phyloP scores from a whole-genome alignment of 2,113 vertebrate species.

The Progne subis region DNA sequence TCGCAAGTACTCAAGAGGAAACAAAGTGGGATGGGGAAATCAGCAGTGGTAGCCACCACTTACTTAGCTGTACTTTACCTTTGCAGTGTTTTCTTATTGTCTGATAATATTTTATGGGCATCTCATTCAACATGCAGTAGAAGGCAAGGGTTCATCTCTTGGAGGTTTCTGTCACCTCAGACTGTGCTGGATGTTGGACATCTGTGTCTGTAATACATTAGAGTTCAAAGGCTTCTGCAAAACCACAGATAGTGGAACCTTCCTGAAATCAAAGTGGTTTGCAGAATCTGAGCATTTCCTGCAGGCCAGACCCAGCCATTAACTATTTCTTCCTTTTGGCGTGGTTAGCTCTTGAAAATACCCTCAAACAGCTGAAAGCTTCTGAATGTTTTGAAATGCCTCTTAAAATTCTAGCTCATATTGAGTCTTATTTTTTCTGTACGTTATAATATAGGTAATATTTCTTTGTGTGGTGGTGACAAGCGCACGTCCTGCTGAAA shows the following conservation, averaged over 20 bases:
- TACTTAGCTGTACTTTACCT: not conserved
- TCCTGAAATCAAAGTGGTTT: not conserved
- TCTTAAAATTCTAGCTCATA: not conserved
- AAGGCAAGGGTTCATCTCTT: not conserved
- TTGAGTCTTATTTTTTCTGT: not conserved
- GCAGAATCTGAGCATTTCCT: not conserved
- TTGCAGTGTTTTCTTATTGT: not conserved
- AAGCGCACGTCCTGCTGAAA: not conserved
- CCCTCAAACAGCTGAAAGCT: not conserved
- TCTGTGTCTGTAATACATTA: not conserved
- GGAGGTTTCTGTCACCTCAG: not conserved
- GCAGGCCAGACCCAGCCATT: not conserved
- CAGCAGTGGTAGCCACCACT: not conserved
- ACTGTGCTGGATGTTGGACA: not conserved
- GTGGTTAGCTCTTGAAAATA: not conserved
- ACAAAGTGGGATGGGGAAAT: not conserved
- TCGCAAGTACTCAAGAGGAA: not conserved
- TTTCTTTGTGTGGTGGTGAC: not conserved
- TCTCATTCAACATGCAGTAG: not conserved
- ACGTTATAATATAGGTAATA: rapidly evolving
- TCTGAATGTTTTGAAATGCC: not conserved
- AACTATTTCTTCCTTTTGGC: not conserved
- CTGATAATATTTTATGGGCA: not conserved
- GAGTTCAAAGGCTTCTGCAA: not conserved
- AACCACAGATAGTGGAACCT: not conserved